Percentiles rank a stretch among this genome's conserved stretches.
Evolutionary conservation across 92 coral and sea anemone species (phyloP).

Genomic region (Zoanthus solanderi): DNA sequence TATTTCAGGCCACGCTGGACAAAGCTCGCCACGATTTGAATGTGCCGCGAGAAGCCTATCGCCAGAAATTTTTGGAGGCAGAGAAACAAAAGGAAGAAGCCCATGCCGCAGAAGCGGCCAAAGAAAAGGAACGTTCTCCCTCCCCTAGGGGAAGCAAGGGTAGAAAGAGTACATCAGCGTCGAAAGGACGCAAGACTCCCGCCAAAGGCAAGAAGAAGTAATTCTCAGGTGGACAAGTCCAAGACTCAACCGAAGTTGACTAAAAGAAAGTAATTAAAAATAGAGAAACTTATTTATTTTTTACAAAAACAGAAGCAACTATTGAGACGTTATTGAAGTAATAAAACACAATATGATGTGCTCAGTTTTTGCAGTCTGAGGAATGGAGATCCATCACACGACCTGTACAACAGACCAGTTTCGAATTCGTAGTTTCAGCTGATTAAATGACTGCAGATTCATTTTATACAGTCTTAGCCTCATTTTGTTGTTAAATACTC

Average conservation of each 20-base stretch:
- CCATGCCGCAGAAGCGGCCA: constrained; percentile 77
- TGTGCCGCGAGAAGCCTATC: constrained; percentile 87
- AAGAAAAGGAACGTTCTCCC: constrained; percentile 91
- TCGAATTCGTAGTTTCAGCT: too few species aligned
- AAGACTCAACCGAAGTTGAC: neutral
- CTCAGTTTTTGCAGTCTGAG: too few species aligned
- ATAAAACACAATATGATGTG: too few species aligned
- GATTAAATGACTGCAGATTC: too few species aligned
- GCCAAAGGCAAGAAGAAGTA: constrained; percentile 89
- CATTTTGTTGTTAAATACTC: too few species aligned
- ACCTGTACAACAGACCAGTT: too few species aligned
- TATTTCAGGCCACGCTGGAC: constrained; percentile 90
- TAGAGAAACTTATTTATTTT: neutral
- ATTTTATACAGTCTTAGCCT: too few species aligned
- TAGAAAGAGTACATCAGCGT: constrained; percentile 83
- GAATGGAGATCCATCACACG: too few species aligned
- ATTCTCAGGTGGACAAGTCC: neutral
- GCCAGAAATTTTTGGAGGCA: constrained; percentile 93
- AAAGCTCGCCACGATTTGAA: constrained; percentile 91
- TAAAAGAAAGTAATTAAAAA: neutral
- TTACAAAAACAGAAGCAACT: too few species aligned
- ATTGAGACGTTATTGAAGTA: too few species aligned
- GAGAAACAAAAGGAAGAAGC: constrained; percentile 92
- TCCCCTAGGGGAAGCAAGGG: constrained; percentile 84
- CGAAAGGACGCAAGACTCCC: constrained; percentile 87